These are phyloP conservation scores for Taeniopygia guttata DNA, from an alignment of 2,797 vertebrate species.

Conservation along the genomic window DNA sequence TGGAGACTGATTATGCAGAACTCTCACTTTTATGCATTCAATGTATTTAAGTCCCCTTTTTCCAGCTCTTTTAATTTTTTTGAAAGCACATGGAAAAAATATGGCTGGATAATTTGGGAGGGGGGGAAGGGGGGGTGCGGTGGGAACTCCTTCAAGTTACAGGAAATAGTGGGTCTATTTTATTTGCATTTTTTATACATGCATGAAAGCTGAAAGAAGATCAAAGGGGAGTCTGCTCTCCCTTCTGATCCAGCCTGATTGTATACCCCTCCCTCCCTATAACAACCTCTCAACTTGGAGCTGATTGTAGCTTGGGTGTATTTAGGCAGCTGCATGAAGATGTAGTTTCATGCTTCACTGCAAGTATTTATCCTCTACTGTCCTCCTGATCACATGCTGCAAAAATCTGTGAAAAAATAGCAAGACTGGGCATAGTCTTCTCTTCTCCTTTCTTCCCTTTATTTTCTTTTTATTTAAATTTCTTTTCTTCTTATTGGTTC, in stretches of 20 bases:
- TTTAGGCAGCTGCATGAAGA: slow-evolving; percentile 46
- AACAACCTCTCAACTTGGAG: slow-evolving; percentile 31
- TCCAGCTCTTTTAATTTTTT: slow-evolving; percentile 67
- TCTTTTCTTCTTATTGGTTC: background rate
- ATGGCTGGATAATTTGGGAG: slow-evolving; percentile 29
- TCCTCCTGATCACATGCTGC: slow-evolving; percentile 53
- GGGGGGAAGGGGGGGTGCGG: rapidly evolving
- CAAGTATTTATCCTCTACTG: slow-evolving; percentile 61
- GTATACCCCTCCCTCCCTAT: background rate
- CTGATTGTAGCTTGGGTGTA: slow-evolving; percentile 41
- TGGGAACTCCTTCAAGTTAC: slow-evolving; percentile 49
- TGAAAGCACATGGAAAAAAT: slow-evolving; percentile 68
- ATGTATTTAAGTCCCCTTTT: slow-evolving; percentile 64
- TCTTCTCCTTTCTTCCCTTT: background rate
- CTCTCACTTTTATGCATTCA: slow-evolving; percentile 69
- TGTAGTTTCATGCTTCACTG: slow-evolving; percentile 59
- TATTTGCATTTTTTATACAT: slow-evolving; percentile 43
- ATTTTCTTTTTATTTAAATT: background rate
- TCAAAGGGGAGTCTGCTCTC: slow-evolving; percentile 41
- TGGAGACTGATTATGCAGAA: slow-evolving; percentile 71
- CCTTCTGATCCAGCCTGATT: slow-evolving; percentile 21
- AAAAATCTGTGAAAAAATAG: slow-evolving; percentile 66
- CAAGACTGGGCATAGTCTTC: slow-evolving; percentile 45
- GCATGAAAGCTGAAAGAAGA: slow-evolving; percentile 33
- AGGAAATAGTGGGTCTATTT: slow-evolving; percentile 57